Evolutionary conservation across 2,888 invertebrate genomes (phyloP), one percentile per base, ranked within the genome.

Genomic region (Chymomyza fuscimana): DNA sequence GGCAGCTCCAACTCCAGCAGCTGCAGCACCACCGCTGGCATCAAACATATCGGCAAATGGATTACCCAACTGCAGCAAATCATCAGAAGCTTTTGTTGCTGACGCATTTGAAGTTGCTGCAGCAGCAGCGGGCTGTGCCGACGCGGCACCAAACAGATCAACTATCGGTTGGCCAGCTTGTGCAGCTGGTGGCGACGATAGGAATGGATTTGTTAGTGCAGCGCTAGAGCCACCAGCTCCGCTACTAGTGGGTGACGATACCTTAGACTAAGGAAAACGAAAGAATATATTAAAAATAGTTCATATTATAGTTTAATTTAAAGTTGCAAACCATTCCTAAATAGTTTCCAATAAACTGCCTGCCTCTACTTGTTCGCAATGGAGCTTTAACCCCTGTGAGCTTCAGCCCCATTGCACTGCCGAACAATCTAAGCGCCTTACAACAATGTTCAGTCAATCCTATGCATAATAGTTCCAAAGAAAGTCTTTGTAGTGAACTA

Each of bases 31-130:
- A 59, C 93, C 93, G 51, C 94, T 94, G 89, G 96, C 95, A 89
- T 97, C 96, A 90, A 96, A 96, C 94, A 96, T 96, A 89, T 97
- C 96, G 51, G 97, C 96, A 91, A 98, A 98, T 10, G 98, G 98
- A 93, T 98, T 98, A 59, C 96, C 96, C 78, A 98, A 93, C 87
- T 97, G 96, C 67, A 98, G 93, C 79, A 98, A 93, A 92, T 98
- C 97, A 88, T 98, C 98, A 15, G 97, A 97, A 25, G 97, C 96
- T 92, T 95, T 96, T 70, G 82, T 74, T 76, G 87, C 76, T 63
- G 60, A 67, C 63, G 74, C 76, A 59, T 74, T 82, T 74, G 92
- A 91, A 0, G 92, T 90, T 72, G 93, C 93, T 15, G 92, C 91
- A 74, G 89, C 88, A 80, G 86, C 88, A 79, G 86, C 82, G 82